Evolutionary conservation across 2,888 invertebrate genomes (phyloP).

Genomic region (Plagiodera versicolora): DNA sequence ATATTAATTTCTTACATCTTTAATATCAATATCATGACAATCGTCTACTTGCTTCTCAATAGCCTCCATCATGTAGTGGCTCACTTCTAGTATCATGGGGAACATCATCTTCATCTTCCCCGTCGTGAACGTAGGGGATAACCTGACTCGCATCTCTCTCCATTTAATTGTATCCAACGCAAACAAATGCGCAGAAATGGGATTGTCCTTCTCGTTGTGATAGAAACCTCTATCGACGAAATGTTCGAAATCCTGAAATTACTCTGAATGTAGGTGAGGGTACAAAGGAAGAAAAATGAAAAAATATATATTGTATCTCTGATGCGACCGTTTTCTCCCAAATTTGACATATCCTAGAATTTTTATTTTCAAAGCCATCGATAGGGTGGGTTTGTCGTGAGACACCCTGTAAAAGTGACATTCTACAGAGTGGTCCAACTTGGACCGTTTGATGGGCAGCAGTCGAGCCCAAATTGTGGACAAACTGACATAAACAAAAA

Average conservation of each 20-base stretch:
- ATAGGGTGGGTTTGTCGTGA: too few relatives aligned
- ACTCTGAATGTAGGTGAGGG: too few relatives aligned
- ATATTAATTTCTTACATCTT: constrained; percentile 45
- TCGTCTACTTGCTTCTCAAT: constrained; percentile 33
- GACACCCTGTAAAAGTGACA: too few relatives aligned
- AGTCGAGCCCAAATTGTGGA: too few relatives aligned
- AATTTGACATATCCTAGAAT: too few relatives aligned
- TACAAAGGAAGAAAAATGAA: too few relatives aligned
- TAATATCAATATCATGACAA: constrained; percentile 49
- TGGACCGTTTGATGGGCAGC: too few relatives aligned
- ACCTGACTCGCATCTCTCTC: constrained; percentile 62
- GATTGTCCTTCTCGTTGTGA: constrained; percentile 43
- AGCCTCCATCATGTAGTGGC: constrained; percentile 39
- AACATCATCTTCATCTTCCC: constrained; percentile 56
- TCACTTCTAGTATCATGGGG: constrained; percentile 42
- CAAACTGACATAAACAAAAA: too few relatives aligned
- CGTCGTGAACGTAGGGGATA: constrained; percentile 61
- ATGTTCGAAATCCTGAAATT: constrained; percentile 30
- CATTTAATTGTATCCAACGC: constrained; percentile 60
- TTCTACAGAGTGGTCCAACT: too few relatives aligned
- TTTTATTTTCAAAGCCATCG: too few relatives aligned
- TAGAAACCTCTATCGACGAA: constrained; percentile 43
- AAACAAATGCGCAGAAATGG: constrained; percentile 59
- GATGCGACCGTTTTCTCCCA: too few relatives aligned
- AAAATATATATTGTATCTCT: too few relatives aligned